phyloP scores from a whole-genome alignment of 2,113 vertebrate species.

The Asarcornis scutulata region DNA sequence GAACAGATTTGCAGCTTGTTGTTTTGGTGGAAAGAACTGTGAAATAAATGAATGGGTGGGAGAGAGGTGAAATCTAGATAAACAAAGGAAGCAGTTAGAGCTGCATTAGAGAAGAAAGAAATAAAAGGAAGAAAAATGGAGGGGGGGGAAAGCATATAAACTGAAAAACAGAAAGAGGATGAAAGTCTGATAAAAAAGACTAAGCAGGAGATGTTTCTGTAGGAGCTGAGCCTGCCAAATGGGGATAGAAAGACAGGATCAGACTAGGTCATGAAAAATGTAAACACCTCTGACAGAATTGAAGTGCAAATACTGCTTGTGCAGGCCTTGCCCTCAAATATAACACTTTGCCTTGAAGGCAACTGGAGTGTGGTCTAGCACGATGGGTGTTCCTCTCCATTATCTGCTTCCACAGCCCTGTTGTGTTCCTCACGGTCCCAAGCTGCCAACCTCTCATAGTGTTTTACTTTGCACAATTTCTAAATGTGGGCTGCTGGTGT shows the following conservation, averaged over 20 bases:
- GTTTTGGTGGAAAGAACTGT: neutral
- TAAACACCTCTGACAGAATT: constrained; percentile 4
- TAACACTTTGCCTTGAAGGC: constrained; percentile 13
- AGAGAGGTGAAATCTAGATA: neutral
- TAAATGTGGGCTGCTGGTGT: neutral
- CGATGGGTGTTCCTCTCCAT: neutral
- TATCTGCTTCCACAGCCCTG: neutral
- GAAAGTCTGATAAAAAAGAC: neutral
- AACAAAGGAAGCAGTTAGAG: neutral
- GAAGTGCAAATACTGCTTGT: neutral
- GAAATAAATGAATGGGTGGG: neutral
- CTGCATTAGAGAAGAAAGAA: neutral
- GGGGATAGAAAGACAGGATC: neutral
- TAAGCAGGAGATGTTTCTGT: neutral
- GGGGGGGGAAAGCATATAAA: neutral
- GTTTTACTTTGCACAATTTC: neutral
- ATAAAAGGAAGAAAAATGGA: neutral
- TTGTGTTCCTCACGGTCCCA: neutral
- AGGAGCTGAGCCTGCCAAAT: neutral
- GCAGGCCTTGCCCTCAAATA: neutral
- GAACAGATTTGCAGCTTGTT: neutral
- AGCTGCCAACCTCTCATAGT: rapidly evolving
- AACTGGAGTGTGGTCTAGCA: neutral
- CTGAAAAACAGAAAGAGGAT: neutral
- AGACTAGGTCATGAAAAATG: neutral